Evolutionary conservation across 1,140 invertebrate species (phyloP).

Genomic region (Psilanteris sp.): DNA sequence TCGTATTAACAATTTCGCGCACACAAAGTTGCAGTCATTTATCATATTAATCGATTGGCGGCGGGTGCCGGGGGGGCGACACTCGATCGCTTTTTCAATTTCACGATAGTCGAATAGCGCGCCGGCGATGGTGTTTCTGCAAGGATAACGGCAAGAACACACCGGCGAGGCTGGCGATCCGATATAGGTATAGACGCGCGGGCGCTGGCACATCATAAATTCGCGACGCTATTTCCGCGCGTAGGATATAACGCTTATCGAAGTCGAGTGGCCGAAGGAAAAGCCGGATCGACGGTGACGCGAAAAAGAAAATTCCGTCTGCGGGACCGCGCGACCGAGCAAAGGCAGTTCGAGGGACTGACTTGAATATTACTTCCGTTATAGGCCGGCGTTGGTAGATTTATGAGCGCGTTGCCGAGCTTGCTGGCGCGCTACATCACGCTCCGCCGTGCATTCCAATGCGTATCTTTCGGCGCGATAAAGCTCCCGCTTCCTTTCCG

Average conservation of each 20-base stretch:
- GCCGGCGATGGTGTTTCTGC: conserved; percentile 7
- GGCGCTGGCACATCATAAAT: conserved; percentile 62
- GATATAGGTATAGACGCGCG: background rate
- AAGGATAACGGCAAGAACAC: conserved; percentile 16
- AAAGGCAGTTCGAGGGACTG: conserved; percentile 44
- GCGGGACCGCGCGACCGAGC: conserved; percentile 15
- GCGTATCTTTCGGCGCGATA: conserved; percentile 67
- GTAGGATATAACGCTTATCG: conserved; percentile 59
- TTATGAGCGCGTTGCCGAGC: conserved; percentile 67
- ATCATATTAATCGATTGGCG: conserved; percentile 53
- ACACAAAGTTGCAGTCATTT: conserved; percentile 28
- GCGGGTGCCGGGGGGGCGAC: conserved; percentile 24
- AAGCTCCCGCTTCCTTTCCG: conserved; percentile 26
- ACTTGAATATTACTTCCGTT: conserved; percentile 72
- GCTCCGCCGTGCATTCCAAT: conserved; percentile 56
- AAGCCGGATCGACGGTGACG: conserved; percentile 52
- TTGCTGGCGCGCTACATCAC: conserved; percentile 47
- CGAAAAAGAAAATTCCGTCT: conserved; percentile 49
- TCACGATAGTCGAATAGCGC: conserved; percentile 49
- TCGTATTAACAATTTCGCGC: too few relatives aligned
- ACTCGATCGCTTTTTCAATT: conserved; percentile 56
- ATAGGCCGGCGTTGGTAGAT: conserved; percentile 69
- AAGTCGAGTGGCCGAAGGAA: conserved; percentile 47
- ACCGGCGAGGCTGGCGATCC: too few relatives aligned
- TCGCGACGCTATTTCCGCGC: conserved; percentile 62